These are phyloP conservation scores for Prochilodus magdalenae DNA, from an alignment of 2,113 vertebrate species.

Conservation along the genomic window DNA sequence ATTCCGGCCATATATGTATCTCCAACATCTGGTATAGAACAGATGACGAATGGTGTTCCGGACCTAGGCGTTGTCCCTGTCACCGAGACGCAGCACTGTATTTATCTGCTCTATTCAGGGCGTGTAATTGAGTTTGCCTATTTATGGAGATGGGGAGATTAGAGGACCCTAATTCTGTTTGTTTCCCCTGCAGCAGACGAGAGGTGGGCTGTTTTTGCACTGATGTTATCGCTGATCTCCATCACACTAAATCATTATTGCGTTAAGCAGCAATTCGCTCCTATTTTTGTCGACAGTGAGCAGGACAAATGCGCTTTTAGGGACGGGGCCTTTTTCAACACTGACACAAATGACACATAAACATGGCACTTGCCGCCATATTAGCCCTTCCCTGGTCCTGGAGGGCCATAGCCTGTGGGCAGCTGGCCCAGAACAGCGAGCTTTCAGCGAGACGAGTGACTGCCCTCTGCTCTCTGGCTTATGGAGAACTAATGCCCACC, in stretches of 20 bases:
- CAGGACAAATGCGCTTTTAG: slow-evolving; percentile 54
- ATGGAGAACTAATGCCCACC: slow-evolving; percentile 24
- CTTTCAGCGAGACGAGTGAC: slow-evolving; percentile 38
- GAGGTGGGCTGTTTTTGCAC: slow-evolving; percentile 45
- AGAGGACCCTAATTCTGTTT: slow-evolving; percentile 53
- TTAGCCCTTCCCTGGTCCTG: slow-evolving; percentile 47
- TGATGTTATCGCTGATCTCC: slow-evolving; percentile 47
- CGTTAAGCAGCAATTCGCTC: slow-evolving; percentile 54
- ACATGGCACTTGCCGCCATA: slow-evolving; percentile 33
- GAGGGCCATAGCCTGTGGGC: slow-evolving; percentile 28
- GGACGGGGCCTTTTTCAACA: slow-evolving; percentile 50
- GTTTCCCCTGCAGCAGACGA: slow-evolving; percentile 40
- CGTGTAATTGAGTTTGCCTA: slow-evolving; percentile 53
- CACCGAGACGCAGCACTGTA: slow-evolving; percentile 42
- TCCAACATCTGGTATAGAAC: slow-evolving; percentile 1
- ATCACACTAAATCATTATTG: slow-evolving; percentile 55
- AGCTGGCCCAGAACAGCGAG: slow-evolving; percentile 27
- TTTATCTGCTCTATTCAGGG: slow-evolving; percentile 51
- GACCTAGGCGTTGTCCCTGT: slow-evolving; percentile 43
- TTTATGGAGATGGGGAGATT: slow-evolving; percentile 57
- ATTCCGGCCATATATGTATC: not conserved
- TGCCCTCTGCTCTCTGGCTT: slow-evolving; percentile 21
- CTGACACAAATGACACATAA: slow-evolving; percentile 55
- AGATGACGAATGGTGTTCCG: slow-evolving; percentile 38
- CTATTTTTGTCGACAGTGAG: slow-evolving; percentile 49